These are phyloP conservation scores for Calameuta idolon DNA, from an alignment of 2,888 invertebrate species.

Conservation along the genomic window DNA sequence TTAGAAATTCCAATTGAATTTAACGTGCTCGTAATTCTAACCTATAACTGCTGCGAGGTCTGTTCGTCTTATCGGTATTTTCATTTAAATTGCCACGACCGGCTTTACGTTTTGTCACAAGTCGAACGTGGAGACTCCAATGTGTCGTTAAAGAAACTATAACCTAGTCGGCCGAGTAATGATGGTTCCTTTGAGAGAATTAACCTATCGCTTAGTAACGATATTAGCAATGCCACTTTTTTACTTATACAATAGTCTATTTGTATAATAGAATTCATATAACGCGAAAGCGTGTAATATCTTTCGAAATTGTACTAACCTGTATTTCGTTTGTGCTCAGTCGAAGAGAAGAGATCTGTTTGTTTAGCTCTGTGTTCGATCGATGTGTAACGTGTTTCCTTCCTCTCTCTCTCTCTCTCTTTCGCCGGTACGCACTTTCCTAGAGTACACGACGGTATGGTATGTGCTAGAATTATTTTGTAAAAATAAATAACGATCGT, in stretches of 20 bases:
- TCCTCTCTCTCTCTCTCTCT: background rate
- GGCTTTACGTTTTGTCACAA: background rate
- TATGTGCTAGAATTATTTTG: background rate
- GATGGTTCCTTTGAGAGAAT: background rate
- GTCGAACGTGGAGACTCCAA: background rate
- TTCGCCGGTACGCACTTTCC: background rate
- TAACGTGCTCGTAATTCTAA: background rate
- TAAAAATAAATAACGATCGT: background rate
- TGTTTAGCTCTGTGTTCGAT: background rate
- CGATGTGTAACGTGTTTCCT: background rate
- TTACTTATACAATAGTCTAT: background rate
- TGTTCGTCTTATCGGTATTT: background rate
- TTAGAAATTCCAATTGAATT: background rate
- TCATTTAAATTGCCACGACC: background rate
- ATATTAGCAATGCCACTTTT: background rate
- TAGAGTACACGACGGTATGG: background rate
- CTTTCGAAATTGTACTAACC: background rate
- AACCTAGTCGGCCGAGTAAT: background rate
- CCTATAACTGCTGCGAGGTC: background rate
- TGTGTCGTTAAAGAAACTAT: background rate
- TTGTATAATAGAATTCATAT: background rate
- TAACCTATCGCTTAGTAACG: background rate
- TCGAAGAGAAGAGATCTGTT: background rate
- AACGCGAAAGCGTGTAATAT: background rate
- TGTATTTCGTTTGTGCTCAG: background rate